A percentile compares a stretch with the other conserved stretches of the same genome.
Conservation (phyloP, 1,140 invertebrate species). For the Hetaerina americana region DNA sequence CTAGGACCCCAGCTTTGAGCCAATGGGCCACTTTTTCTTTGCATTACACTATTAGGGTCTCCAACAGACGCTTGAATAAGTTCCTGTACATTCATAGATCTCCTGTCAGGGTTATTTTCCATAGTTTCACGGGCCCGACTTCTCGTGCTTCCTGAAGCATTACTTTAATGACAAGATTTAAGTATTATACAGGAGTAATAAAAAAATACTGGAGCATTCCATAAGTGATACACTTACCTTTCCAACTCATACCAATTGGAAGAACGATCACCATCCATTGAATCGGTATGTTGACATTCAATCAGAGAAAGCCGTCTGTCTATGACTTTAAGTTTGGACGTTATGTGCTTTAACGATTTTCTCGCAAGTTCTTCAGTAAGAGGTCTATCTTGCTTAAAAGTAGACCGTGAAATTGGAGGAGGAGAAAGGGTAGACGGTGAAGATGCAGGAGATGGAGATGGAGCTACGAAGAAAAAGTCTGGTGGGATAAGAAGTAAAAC, state of each 20-base stretch:
- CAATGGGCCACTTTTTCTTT: no score
- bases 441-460: slow-evolving; percentile 11
- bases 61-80: no score
- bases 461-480: slow-evolving; percentile 45
- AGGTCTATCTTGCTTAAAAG: background rate
- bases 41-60: no score
- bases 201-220: no score
- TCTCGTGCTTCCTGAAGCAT: no score
- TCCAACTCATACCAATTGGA: background rate
- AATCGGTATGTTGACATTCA: background rate
- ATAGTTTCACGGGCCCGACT: no score
- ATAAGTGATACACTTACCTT: no score
- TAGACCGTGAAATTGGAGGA: background rate
- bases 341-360: slow-evolving; percentile 6
- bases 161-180: no score
- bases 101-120: no score
- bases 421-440: background rate
- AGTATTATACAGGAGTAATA: no score
- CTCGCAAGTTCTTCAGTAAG: background rate
- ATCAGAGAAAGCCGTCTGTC: slow-evolving; percentile 10
- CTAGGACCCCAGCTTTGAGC: no score
- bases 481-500: slow-evolving; percentile 61
- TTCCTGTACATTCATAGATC: no score
- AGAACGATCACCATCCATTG: background rate
- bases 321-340: slow-evolving; percentile 10